Conservation (phyloP, 2,797 vertebrate species). For the Danio tinwini region DNA sequence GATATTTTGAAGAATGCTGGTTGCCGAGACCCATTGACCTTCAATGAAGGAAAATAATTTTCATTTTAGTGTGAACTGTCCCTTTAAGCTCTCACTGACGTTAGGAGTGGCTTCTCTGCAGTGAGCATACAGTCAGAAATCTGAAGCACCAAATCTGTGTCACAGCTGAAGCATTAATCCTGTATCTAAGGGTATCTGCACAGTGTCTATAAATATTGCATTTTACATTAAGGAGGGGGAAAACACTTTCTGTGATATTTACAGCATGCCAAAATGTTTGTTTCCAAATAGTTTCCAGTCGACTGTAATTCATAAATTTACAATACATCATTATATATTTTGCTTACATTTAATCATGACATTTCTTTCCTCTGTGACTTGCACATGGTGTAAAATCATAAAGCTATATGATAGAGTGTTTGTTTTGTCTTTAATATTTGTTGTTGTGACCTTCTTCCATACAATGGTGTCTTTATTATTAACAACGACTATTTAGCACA, state of each 20-base stretch:
- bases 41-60: too few relatives aligned
- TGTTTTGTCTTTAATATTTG: not conserved
- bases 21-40: too few relatives aligned
- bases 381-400: not conserved
- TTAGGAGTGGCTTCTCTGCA: constrained; percentile 43
- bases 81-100: not conserved
- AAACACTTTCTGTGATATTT: not conserved
- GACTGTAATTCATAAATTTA: not conserved
- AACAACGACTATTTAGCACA: not conserved
- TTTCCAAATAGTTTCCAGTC: not conserved
- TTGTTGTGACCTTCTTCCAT: not conserved
- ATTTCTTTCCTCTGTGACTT: not conserved
- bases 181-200: not conserved
- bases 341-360: not conserved
- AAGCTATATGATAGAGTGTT: too few relatives aligned
- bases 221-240: not conserved
- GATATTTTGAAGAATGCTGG: too few relatives aligned
- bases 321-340: not conserved
- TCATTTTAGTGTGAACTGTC: too few relatives aligned
- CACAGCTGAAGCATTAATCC: constrained; percentile 2
- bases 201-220: not conserved
- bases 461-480: not conserved
- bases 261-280: not conserved
- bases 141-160: constrained; percentile 18
- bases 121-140: not conserved